Conservation (phyloP, 2,113 vertebrate genomes). For the Oryzias curvinotus region DNA sequence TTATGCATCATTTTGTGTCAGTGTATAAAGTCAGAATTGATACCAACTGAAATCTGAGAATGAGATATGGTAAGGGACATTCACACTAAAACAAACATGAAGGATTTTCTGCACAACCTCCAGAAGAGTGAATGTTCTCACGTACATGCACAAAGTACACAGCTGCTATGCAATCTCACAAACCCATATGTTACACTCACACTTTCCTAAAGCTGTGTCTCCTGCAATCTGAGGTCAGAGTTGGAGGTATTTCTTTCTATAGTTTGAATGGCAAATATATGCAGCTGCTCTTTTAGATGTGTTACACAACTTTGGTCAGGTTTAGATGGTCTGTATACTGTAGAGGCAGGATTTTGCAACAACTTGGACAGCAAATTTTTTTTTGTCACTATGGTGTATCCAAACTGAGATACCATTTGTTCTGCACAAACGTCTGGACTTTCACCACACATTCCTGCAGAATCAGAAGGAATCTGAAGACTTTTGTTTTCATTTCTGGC, state of each 20-base stretch:
- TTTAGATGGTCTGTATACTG: too few species aligned
- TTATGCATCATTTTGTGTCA: background rate
- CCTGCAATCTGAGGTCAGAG: slow-evolving; percentile 4
- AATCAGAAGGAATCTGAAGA: too few species aligned
- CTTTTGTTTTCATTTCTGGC: too few species aligned
- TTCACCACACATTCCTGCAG: too few species aligned
- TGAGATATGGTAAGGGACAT: background rate
- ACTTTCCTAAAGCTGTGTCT: background rate
- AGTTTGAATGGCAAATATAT: background rate
- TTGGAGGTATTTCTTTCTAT: background rate
- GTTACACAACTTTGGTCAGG: too few species aligned
- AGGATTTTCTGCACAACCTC: background rate
- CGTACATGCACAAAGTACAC: background rate
- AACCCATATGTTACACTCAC: slow-evolving; percentile 1
- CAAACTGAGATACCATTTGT: too few species aligned
- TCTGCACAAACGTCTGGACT: too few species aligned
- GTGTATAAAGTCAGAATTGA: background rate
- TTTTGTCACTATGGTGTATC: background rate
- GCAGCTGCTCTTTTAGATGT: too few species aligned
- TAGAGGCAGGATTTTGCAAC: too few species aligned
- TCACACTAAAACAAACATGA: slow-evolving; percentile 1
- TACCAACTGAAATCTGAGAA: background rate
- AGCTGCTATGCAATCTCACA: slow-evolving; percentile 9
- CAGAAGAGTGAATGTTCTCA: slow-evolving; percentile 1
- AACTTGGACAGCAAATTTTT: background rate